Percentiles rank a stretch among this genome's conserved stretches.
These are phyloP conservation scores for Diloba caeruleocephala DNA, from an alignment of 2,888 invertebrate species.

Conservation along the genomic window DNA sequence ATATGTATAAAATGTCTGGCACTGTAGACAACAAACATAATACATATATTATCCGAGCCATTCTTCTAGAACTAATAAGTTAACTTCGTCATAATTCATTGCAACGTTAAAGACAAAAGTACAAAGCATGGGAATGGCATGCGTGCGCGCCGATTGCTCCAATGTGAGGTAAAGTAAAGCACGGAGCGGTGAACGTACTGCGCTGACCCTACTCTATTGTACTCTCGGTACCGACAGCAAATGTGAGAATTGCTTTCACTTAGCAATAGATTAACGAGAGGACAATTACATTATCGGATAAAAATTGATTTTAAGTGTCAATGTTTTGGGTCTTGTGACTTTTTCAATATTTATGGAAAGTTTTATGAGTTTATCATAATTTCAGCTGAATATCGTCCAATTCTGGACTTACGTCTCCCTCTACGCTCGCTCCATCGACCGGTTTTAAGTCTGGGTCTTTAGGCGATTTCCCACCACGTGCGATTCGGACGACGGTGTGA, in stretches of 20 bases:
- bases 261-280: slow-evolving; percentile 23
- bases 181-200: slow-evolving; percentile 84
- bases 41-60: no score
- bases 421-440: no score
- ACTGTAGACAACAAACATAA: no score
- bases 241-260: slow-evolving; percentile 18
- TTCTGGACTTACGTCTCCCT: no score
- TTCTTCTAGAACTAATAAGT: neutral
- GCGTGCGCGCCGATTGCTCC: slow-evolving; percentile 41
- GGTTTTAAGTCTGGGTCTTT: no score
- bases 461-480: no score
- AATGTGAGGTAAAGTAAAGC: slow-evolving; percentile 69
- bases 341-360: neutral
- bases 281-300: slow-evolving; percentile 2
- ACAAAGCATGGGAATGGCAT: slow-evolving; percentile 47
- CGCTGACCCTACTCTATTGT: slow-evolving; percentile 84
- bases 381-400: no score
- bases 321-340: neutral
- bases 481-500: no score
- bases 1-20: neutral
- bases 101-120: slow-evolving; percentile 20
- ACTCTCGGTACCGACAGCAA: slow-evolving; percentile 68
- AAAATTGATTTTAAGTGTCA: slow-evolving; percentile 14
- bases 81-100: slow-evolving; percentile 7
- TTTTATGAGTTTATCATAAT: no score